These are phyloP conservation scores for Altica lythri DNA, from an alignment of 2,888 invertebrate genomes.

Conservation along the genomic window DNA sequence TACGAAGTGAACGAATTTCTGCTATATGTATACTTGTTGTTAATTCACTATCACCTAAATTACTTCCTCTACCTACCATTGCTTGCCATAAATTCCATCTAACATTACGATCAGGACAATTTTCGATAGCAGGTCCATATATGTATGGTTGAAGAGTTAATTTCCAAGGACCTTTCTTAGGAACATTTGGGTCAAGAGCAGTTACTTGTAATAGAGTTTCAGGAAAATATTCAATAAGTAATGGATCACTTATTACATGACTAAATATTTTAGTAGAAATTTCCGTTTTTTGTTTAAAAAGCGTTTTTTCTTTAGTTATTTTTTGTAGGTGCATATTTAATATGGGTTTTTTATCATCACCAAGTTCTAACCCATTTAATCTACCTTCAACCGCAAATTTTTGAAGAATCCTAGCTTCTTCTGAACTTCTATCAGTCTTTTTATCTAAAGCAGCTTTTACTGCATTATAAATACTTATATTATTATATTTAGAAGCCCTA, in stretches of 20 bases:
- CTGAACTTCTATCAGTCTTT: conserved; percentile 53
- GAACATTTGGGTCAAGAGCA: conserved; percentile 65
- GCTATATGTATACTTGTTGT: conserved; percentile 78
- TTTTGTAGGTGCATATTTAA: conserved; percentile 63
- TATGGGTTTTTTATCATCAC: conserved; percentile 58
- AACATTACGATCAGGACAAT: conserved; percentile 78
- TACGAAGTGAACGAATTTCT: conserved; percentile 72
- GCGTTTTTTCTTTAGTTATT: conserved; percentile 63
- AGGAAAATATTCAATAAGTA: conserved; percentile 75
- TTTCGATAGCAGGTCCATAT: conserved; percentile 77
- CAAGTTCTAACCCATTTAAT: conserved; percentile 78
- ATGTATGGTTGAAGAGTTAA: conserved; percentile 76
- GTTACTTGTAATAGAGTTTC: conserved; percentile 68
- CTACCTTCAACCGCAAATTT: conserved; percentile 83
- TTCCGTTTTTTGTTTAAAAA: conserved; percentile 71
- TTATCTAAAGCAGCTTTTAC: conserved; percentile 60
- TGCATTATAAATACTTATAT: conserved; percentile 69
- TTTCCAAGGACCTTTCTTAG: conserved; percentile 79
- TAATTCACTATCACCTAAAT: conserved; percentile 64
- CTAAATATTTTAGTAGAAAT: conserved; percentile 69
- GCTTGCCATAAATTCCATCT: conserved; percentile 89
- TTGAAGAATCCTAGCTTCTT: conserved; percentile 72
- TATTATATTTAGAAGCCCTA: conserved; percentile 74
- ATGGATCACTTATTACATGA: conserved; percentile 69
- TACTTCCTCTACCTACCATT: conserved; percentile 71